These are phyloP conservation scores for Ictalurus furcatus DNA, from an alignment of 2,113 vertebrate genomes.

Conservation along the genomic window DNA sequence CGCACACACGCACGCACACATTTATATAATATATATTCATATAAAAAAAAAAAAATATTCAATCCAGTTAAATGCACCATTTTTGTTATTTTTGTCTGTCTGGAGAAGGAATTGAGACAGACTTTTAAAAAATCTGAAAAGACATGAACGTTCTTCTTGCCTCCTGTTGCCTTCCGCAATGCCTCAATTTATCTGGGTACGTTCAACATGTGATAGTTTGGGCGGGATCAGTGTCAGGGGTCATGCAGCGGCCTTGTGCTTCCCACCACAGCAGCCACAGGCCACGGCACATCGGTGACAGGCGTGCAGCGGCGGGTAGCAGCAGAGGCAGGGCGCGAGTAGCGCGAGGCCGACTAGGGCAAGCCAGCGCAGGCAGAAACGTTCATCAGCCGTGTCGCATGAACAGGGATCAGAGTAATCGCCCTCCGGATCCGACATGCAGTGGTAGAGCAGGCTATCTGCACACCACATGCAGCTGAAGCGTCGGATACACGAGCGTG, in stretches of 20 bases:
- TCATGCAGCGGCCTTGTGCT: constrained; percentile 81
- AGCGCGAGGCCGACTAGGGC: constrained; percentile 91
- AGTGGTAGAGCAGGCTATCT: constrained; percentile 98
- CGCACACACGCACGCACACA: neutral
- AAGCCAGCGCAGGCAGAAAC: constrained; percentile 94
- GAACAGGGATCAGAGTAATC: constrained; percentile 98
- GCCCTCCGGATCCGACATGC: constrained; percentile 98
- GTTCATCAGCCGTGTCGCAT: constrained; percentile 90
- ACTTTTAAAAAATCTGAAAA: constrained; percentile 10
- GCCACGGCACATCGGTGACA: constrained; percentile 91
- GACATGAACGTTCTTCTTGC: constrained; percentile 8
- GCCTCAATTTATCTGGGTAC: constrained; percentile 71
- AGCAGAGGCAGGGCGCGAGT: constrained; percentile 97
- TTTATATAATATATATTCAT: constrained; percentile 20
- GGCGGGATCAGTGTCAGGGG: neutral
- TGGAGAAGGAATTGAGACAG: constrained; percentile 33
- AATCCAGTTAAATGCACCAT: constrained; percentile 56
- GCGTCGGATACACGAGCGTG: constrained; percentile 85
- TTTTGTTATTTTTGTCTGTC: constrained; percentile 37
- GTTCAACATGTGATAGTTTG: constrained; percentile 46
- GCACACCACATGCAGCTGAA: constrained; percentile 99
- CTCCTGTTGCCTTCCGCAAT: constrained; percentile 12
- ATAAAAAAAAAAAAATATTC: constrained; percentile 31
- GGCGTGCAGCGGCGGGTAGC: constrained; percentile 93
- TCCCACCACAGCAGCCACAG: constrained; percentile 94